These are phyloP conservation scores for Aricia agestis DNA, from an alignment of 1,140 invertebrate species.

Conservation along the genomic window DNA sequence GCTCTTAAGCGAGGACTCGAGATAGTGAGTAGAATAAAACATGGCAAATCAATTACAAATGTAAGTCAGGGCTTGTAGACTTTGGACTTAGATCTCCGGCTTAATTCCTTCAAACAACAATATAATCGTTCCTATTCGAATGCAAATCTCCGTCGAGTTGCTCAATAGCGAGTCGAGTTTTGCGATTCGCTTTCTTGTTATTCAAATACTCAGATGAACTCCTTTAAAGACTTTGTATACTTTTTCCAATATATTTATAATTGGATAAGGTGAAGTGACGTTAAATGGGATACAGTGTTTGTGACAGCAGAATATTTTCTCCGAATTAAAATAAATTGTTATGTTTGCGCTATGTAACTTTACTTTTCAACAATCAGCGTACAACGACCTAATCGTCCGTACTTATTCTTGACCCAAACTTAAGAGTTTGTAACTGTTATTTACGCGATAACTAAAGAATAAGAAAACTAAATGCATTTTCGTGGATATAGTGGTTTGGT, in stretches of 20 bases:
- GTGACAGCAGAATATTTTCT: background rate
- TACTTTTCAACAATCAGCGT: no score
- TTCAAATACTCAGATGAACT: slow-evolving; percentile 39
- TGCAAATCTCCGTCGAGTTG: slow-evolving; percentile 46
- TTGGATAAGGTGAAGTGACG: slow-evolving; percentile 3
- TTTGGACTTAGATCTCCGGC: slow-evolving; percentile 31
- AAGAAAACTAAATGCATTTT: no score
- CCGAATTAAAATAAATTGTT: no score
- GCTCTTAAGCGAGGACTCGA: background rate
- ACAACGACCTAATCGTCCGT: no score
- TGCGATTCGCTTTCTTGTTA: slow-evolving; percentile 40
- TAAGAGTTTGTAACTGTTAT: no score
- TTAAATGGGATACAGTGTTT: background rate
- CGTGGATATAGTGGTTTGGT: no score
- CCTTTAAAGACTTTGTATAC: slow-evolving; percentile 1
- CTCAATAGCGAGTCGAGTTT: slow-evolving; percentile 37
- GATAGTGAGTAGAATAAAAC: slow-evolving; percentile 19
- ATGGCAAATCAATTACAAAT: slow-evolving; percentile 18
- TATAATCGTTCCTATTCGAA: slow-evolving; percentile 58
- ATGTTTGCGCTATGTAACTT: no score
- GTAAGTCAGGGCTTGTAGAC: slow-evolving; percentile 20
- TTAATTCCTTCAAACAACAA: slow-evolving; percentile 53
- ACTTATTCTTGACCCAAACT: no score
- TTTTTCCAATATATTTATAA: slow-evolving; percentile 27
- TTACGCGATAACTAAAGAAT: no score